Percentiles rank a stretch among this genome's conserved stretches.
These are phyloP conservation scores for Tipula unca DNA, from an alignment of 2,888 invertebrate species.

Conservation along the genomic window DNA sequence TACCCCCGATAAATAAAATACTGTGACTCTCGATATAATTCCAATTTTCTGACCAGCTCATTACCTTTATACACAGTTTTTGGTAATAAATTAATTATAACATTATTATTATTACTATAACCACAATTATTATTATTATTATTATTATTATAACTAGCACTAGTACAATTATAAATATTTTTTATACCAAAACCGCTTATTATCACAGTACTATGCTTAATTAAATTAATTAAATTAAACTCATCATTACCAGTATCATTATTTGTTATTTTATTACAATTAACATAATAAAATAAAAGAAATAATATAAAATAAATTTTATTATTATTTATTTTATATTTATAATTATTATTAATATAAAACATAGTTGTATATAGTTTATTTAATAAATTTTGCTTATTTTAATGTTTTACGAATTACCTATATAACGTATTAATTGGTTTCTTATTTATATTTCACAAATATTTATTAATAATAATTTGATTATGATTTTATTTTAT, in stretches of 20 bases:
- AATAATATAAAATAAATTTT: conserved; percentile 9
- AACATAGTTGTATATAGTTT: background rate
- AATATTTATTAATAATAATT: background rate
- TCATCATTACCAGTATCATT: background rate
- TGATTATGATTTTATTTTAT: background rate
- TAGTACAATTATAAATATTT: background rate
- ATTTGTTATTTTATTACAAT: conserved; percentile 18
- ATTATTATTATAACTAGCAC: background rate
- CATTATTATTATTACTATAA: background rate
- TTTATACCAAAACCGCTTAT: conserved; percentile 14
- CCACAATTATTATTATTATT: background rate
- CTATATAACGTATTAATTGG: background rate
- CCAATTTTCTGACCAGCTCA: background rate
- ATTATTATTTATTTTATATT: background rate
- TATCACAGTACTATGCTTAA: conserved; percentile 9
- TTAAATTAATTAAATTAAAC: background rate
- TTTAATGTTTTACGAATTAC: too few species aligned
- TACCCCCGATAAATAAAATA: conserved; percentile 17
- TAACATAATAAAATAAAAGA: conserved; percentile 16
- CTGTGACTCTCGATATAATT: background rate
- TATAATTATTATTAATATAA: background rate
- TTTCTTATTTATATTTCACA: background rate
- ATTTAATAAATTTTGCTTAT: background rate
- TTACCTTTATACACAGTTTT: conserved; percentile 4
- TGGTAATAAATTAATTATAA: conserved; percentile 1